Base-by-base conservation (phyloP, 2,113 vertebrate genomes). In the Brachyhypopomus gauderio region DNA sequence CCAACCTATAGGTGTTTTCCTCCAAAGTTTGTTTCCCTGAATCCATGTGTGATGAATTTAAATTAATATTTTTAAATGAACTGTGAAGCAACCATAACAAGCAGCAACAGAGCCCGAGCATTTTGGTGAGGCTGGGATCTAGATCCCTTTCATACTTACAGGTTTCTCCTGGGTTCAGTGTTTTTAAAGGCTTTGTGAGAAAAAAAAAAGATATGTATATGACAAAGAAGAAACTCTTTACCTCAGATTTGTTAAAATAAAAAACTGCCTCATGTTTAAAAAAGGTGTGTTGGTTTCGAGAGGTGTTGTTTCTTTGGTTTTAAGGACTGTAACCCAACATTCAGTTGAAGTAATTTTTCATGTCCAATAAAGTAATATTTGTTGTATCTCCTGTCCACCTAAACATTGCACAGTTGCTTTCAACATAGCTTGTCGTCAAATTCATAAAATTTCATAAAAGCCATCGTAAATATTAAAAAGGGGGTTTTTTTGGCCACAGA, bases 321-420 rank as follows among this genome's bases (percentile, higher is more conserved):
- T 89, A 88, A 91, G 79, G 88, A 86, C 90, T 91, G 86, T 87
- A 90, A 90, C 89, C 91, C 84, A 86, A 90, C 91, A 89, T 92
- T 93, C 89, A 83, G 85, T 87, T 87, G 83, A 91, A 89, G 82
- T 92, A 88, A 91, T 92, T 94, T 94, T 93, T 92, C 92, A 93
- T 92, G 92, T 92, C 93, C 90, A 93, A 93, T 93, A 93, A 94
- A 94, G 91, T 91, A 90, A 84, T 77, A 88, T 92, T 93, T 93
- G 92, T 93, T 90, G 92, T 92, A 88, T 89, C 72, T 70, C 69
- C 87, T 85, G 81, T 83, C 77, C 27, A 67, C 63, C 77, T 77
- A 78, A 82, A 79, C 71, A 79, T 80, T 73, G 72, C 78, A 76
- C 70, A 55, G 25, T 74, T 81, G 58, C 52, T 81, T 74, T 74